Base-by-base conservation (phyloP, 1,140 invertebrate species). In the Magallana ariakensis region DNA sequence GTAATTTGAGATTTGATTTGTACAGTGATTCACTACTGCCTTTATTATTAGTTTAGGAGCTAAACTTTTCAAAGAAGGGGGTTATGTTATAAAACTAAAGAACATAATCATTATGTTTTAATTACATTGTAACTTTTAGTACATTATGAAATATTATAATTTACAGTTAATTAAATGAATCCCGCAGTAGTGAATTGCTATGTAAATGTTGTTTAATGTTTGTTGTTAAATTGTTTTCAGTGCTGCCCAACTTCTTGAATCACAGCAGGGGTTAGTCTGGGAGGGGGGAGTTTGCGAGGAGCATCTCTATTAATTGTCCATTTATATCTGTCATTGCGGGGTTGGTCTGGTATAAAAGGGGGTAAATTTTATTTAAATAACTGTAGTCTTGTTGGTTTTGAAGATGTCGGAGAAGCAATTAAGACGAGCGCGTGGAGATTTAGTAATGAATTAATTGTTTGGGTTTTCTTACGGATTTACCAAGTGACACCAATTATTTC, bases 161-260 rank as follows among this genome's bases (percentile, higher is more conserved):
- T 33, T 3, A 33, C 1, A 33, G 33, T 33, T 33, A 33, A 33
- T 33, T 33, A 33, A 33, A 33, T 7, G 16, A 62, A 16, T 62
- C 7, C 19, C 15, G 19, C 58, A 62, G 58, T 62, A 62, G 58
- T 62, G 58, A 62, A 62, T 62, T 62, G 58, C 58, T 62, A 19
- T 62, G 58, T 62, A 62, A 62, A 62, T 16, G 15, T 62, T 62
- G 58, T 13, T 62, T 62, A 62, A 62, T 62, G 15, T 62, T 62
- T 62, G 11, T 62, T 62, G 16, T 15, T 62, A n/a, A 62, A 62
- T 62, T 62, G 16, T 15, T 62, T 33, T 33, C 33, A 16, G 16
- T 19, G 15, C 58, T 60, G 15, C 58, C 58, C 58, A 60, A 60
- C 58, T 60, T 60, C 13, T 60, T 60, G 6, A 11, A 6, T 9